Conservation (phyloP, 2,113 vertebrate genomes). For the Heterochromis multidens region DNA sequence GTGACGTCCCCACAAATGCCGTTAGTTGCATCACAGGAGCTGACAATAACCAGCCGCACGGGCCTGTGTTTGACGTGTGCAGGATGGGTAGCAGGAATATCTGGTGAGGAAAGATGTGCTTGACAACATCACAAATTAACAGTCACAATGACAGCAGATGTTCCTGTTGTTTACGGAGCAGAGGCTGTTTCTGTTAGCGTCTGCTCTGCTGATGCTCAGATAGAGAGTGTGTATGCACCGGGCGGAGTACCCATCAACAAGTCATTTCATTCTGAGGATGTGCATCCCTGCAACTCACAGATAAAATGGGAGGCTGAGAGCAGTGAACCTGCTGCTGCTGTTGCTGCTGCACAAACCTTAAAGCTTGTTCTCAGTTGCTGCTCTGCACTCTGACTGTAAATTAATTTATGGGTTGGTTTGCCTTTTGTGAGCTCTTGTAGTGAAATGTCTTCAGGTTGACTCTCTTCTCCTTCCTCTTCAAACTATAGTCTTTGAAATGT, state of each 20-base stretch:
- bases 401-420: background rate
- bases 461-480: background rate
- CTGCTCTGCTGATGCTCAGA: slow-evolving; percentile 59
- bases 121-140: slow-evolving; percentile 55
- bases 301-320: slow-evolving; percentile 14
- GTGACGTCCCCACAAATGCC: background rate
- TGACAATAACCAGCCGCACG: background rate
- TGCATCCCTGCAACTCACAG: slow-evolving; percentile 10
- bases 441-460: background rate
- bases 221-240: slow-evolving; percentile 19
- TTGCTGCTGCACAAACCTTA: background rate
- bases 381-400: background rate
- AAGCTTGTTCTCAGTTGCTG: background rate
- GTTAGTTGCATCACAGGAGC: background rate
- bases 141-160: slow-evolving; percentile 26
- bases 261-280: slow-evolving; percentile 43
- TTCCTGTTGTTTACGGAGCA: background rate
- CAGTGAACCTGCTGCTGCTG: background rate
- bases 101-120: slow-evolving; percentile 32
- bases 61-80: background rate
- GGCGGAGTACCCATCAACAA: slow-evolving; percentile 52
- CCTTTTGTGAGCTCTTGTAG: background rate
- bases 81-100: slow-evolving; percentile 19
- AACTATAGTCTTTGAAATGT: background rate
- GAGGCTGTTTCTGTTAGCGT: slow-evolving; percentile 51